Evolutionary conservation across 2,797 vertebrate genomes (phyloP).

Genomic region (Cetoscarus ocellatus): DNA sequence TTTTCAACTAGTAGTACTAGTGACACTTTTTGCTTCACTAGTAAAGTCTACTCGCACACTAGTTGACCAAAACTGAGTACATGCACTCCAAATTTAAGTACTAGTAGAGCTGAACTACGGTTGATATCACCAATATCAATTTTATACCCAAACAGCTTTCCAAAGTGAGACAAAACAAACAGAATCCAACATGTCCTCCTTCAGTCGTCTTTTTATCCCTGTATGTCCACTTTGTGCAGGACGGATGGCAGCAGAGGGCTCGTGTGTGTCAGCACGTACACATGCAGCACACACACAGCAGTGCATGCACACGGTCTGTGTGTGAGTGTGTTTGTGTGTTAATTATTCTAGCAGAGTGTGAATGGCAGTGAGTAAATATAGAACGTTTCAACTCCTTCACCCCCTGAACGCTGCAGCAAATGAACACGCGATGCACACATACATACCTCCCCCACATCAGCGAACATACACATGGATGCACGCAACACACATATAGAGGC

Average conservation of each 20-base stretch:
- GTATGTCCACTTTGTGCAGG: neutral
- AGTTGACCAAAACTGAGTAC: too few species aligned
- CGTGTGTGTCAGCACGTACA: conserved; percentile 36
- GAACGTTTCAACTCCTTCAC: conserved; percentile 71
- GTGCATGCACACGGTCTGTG: conserved; percentile 30
- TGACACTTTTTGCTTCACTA: too few species aligned
- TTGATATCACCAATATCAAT: too few species aligned
- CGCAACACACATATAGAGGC: conserved; percentile 52
- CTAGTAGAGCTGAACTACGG: too few species aligned
- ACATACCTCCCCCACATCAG: conserved; percentile 56
- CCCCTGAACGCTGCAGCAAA: conserved; percentile 56
- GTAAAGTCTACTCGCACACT: too few species aligned
- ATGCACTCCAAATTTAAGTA: too few species aligned
- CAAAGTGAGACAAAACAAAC: neutral
- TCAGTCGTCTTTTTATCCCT: neutral
- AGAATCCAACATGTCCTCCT: neutral
- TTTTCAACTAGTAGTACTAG: too few species aligned
- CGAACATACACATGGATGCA: conserved; percentile 67
- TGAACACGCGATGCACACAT: conserved; percentile 67
- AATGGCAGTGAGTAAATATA: conserved; percentile 76
- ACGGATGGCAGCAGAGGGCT: neutral
- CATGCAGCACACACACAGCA: conserved; percentile 7
- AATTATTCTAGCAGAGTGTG: conserved; percentile 70
- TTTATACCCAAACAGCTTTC: too few species aligned
- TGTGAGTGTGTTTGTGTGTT: conserved; percentile 62